Evolutionary conservation across 2,113 vertebrate genomes (phyloP), one percentile per base, ranked within the genome.

Genomic region (Trematocara zebra): DNA sequence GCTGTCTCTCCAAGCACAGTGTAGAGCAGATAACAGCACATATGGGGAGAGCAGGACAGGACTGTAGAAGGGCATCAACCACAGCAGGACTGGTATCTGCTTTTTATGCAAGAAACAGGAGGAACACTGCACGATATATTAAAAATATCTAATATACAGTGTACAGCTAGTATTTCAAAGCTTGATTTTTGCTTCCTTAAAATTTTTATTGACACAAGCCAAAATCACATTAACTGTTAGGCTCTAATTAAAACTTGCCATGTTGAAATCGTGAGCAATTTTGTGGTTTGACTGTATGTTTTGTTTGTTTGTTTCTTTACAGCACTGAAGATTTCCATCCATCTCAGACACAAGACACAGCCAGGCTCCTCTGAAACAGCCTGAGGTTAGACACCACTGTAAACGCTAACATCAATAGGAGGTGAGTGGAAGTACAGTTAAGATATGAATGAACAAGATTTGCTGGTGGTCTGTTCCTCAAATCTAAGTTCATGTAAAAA

Each of bases 401-500:
- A 54, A 52, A 49, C 51, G n/a, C 54, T 67, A 20, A 78, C 56
- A 47, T 54, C 61, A 59, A 83, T 59, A 87, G 12, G 81, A 61
- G 44, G 12, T n/a, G 6, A 28, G 15, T 11, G n/a, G 28, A 14
- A 37, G 33, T 67, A 67, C 33, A 8, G 57, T 47, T 28, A n/a
- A 23, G 28, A 69, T 86, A 84, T 85, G 51, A 86, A 37, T 72
- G 59, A 85, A 76, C 42, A 28, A 44, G 15, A 17, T n/a, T 67
- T 82, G 79, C 83, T 88, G 76, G 86, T 23, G 83, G 57, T 89
- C 49, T 81, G 85, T 54, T 78, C 15, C 14, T 52, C 35, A 79
- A 87, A 82, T 85, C 85, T 91, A 31, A 84, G 91, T 81, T 94
- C 78, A 79, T 54, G 37, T n/a, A 31, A 88, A 72, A 61, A 14